phyloP scores from a whole-genome alignment of 2,888 invertebrate species.

The Hyposoter dolosus region DNA sequence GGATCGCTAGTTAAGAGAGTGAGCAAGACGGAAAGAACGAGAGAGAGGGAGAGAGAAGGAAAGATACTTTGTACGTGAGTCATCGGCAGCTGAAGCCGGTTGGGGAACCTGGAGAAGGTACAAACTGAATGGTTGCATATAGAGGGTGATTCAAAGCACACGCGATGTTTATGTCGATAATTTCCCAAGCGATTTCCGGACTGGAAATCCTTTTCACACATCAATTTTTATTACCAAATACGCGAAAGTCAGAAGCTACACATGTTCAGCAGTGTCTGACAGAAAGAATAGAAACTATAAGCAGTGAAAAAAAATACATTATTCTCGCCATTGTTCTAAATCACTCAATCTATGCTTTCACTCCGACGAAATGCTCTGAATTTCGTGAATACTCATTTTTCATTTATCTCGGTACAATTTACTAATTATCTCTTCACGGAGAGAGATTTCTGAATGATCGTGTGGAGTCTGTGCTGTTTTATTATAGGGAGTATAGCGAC shows the following conservation, averaged over 20 bases:
- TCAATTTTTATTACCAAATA: background rate
- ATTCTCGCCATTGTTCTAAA: background rate
- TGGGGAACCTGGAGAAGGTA: conserved; percentile 59
- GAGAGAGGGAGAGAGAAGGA: background rate
- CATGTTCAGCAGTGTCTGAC: background rate
- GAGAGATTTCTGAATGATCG: conserved; percentile 1
- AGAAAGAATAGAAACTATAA: background rate
- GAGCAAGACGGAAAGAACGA: background rate
- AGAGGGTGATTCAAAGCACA: conserved; percentile 25
- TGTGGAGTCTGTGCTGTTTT: background rate
- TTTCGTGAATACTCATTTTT: background rate
- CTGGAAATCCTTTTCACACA: background rate
- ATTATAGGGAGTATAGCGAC: background rate
- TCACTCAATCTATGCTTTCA: background rate
- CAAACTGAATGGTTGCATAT: conserved; percentile 40
- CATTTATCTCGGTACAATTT: background rate
- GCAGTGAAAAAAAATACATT: background rate
- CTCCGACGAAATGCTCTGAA: background rate
- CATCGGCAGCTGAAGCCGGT: conserved; percentile 59
- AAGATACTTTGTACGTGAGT: conserved; percentile 62
- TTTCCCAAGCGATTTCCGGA: background rate
- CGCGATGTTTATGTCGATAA: background rate
- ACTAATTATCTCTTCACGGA: background rate
- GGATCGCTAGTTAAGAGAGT: conserved; percentile 37
- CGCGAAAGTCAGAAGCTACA: background rate